Base-by-base conservation (phyloP, 2,797 vertebrate genomes). In the Scarus forsteni region DNA sequence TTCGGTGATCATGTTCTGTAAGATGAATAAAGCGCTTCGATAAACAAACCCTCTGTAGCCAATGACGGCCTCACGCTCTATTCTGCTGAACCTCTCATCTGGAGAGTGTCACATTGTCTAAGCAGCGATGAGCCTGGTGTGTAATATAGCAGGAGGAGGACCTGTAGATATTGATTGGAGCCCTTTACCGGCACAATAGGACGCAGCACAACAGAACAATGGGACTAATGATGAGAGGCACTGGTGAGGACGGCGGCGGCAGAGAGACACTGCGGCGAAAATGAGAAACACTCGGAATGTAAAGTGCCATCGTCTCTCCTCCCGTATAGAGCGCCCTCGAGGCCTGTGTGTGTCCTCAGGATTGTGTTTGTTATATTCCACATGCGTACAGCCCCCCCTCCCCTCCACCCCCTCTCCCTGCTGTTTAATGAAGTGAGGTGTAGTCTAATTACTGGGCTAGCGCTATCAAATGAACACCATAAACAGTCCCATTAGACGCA, bases 381-480 rank as follows among this genome's bases (percentile, higher is more conserved):
- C 55, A 69, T 50, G 59, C 18, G 18, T 43, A 18, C 39, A 70
- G 48, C 48, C 56, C 52, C 71, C 15, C 40, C 16, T n/a, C 27
- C 18, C 39, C n/a, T 39, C 52, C 35, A 5, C n/a, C 49, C 7
- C 6, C 12, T 6, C 19, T 19, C 15, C 60, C 54, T 72, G 71
- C 84, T 91, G 92, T 88, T 87, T 90, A 93, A 93, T 92, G 92
- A 90, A 90, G 85, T 92, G 91, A 85, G 88, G 89, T 92, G 89
- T 73, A 70, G 88, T 88, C 90, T 92, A 92, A 93, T 94, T 92
- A 92, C 88, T 85, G 90, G 90, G 87, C 87, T 79, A 66, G 75
- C 38, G 44, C 91, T 86, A 87, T 89, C 84, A 89, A 92, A 92
- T 90, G 88, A 89, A 89, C 67, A 86, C 82, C 78, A 89, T 90